Base-by-base conservation (phyloP, 2,113 vertebrate species). In the Geococcyx californianus region DNA sequence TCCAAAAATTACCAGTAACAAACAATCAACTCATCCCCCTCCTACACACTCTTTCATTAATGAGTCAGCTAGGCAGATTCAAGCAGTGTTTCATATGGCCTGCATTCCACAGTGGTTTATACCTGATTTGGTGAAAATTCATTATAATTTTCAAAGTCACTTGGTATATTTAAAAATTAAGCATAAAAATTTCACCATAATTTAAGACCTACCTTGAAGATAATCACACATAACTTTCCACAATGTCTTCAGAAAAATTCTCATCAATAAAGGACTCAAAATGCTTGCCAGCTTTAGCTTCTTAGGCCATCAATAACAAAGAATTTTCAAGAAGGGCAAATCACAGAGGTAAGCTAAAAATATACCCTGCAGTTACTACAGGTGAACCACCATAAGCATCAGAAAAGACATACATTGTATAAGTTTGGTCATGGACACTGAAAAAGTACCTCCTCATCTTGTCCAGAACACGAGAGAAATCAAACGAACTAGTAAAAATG, bases 11-110 rank as follows among this genome's bases (percentile, higher is more conserved):
- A 76, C 21, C 74, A 52, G 59, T 67, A 38, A 67, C 59, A 56
- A 93, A 64, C 52, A 91, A 84, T 87, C 51, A n/a, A 88, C 52
- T 87, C 92, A 87, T 66, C 87, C 56, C 60, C 70, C 38, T 93
- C 84, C 52, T 85, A 85, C 42, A 19, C 5, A 24, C 5, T 17
- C 44, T n/a, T 69, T 58, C 55, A 78, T 77, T 92, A 88, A 84
- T 51, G 33, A 90, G 44, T 38, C 69, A 82, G 49, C 15, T 26
- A 66, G 84, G 74, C 74, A 90, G 64, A 90, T 58, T 45, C 52
- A 77, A 92, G 80, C 51, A 73, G n/a, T 47, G 5, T 42, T 60
- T 94, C 52, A 20, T 9, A 34, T 15, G 59, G 58, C 40, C 51
- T 68, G 47, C 38, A 81, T 1, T 23, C 47, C 40, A 52, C 17